Conservation (phyloP, 2,113 vertebrate genomes). For the Entelurus aequoreus region DNA sequence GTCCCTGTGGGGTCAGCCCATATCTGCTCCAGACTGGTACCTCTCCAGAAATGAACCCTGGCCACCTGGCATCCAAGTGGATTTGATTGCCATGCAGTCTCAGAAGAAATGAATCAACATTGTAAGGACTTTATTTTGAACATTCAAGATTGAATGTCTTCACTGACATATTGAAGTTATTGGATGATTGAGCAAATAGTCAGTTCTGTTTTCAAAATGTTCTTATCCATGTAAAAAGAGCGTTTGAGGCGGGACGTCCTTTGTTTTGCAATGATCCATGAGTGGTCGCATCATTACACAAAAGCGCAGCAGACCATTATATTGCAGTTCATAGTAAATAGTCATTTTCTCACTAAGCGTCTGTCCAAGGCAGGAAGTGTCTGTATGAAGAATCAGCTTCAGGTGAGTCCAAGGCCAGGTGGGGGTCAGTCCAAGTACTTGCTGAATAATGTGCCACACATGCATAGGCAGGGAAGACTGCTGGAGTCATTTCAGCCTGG, state of each 20-base stretch:
- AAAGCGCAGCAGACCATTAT: conserved; percentile 1
- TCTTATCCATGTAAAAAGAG: background rate
- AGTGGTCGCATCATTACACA: conserved; percentile 6
- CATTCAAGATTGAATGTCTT: conserved; percentile 14
- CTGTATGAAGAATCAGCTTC: conserved; percentile 58
- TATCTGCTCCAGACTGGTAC: no score
- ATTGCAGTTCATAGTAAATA: conserved; percentile 15
- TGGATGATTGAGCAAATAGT: background rate
- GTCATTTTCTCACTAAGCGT: conserved; percentile 35
- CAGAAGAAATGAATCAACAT: no score
- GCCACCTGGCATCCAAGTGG: no score
- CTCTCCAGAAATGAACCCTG: no score
- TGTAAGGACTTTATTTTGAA: conserved; percentile 6
- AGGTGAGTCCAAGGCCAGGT: conserved; percentile 82
- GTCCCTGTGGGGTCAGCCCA: no score
- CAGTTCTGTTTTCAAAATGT: conserved; percentile 8
- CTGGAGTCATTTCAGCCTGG: conserved; percentile 70
- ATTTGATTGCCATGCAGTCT: no score
- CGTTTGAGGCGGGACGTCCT: background rate
- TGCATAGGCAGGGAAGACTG: conserved; percentile 63
- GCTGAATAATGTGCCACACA: conserved; percentile 79
- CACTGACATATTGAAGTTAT: conserved; percentile 9
- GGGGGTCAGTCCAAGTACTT: conserved; percentile 79
- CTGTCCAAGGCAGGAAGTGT: conserved; percentile 49
- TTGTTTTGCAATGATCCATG: background rate